Conservation (phyloP, 1,140 invertebrate genomes). For the Rhopalosiphum maidis region DNA sequence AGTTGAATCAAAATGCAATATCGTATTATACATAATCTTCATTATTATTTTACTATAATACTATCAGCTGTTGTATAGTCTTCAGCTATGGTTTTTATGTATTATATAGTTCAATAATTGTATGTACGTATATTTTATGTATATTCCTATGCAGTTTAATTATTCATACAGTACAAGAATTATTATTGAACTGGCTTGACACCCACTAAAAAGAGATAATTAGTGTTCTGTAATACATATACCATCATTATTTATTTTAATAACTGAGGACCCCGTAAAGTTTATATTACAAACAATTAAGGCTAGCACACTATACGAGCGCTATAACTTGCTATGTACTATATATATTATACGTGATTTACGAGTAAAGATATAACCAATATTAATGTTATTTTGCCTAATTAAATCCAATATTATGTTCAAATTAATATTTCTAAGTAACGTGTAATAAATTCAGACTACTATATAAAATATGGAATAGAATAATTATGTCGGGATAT, state of each 20-base stretch:
- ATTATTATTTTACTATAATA: not conserved
- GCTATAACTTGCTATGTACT: not conserved
- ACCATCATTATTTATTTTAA: conserved; percentile 14
- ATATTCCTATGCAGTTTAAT: not conserved
- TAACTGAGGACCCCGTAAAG: not conserved
- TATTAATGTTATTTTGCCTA: not conserved
- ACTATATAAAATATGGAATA: not conserved
- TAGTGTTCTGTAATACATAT: not conserved
- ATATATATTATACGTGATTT: not conserved
- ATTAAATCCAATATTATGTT: conserved; percentile 9
- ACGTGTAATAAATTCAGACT: not conserved
- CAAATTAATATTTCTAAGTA: conserved; percentile 13
- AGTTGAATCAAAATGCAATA: not conserved
- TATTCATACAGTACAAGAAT: not conserved
- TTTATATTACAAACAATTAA: conserved; percentile 15
- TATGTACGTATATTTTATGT: too few relatives aligned
- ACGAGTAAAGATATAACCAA: not conserved
- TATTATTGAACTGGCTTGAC: not conserved
- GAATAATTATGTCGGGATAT: not conserved
- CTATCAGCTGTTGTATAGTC: too few relatives aligned
- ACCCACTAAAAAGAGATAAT: not conserved
- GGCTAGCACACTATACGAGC: not conserved
- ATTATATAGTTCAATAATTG: too few relatives aligned
- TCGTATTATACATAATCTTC: not conserved
- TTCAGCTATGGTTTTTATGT: not conserved